Conservation (phyloP, 2,888 invertebrate genomes). For the Rotaria magnacalcarata region DNA sequence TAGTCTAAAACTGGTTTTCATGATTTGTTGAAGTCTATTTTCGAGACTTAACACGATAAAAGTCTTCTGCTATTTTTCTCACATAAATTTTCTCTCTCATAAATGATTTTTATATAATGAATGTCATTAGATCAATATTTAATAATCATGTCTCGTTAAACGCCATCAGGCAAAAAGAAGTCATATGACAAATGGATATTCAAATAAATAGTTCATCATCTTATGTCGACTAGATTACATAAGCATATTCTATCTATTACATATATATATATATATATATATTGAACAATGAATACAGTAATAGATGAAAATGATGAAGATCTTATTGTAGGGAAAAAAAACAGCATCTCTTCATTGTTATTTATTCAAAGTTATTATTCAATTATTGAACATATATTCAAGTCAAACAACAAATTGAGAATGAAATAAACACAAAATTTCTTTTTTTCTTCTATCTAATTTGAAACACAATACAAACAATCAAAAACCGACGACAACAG, state of each 20-base stretch:
- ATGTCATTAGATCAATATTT: too few relatives aligned
- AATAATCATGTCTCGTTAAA: too few relatives aligned
- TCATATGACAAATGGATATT: neutral
- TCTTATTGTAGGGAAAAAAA: too few relatives aligned
- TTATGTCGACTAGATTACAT: neutral
- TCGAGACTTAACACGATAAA: too few relatives aligned
- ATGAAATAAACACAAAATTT: neutral
- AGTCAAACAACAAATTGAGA: neutral
- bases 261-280: neutral
- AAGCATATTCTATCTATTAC: neutral
- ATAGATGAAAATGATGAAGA: neutral
- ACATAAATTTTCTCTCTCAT: too few relatives aligned
- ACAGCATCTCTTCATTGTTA: neutral
- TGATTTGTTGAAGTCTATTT: too few relatives aligned
- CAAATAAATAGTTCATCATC: neutral
- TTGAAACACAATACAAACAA: slow-evolving; percentile 17
- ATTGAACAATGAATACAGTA: neutral
- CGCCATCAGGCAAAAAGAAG: too few relatives aligned
- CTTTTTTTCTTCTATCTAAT: neutral
- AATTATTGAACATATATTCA: neutral
- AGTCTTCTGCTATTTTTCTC: too few relatives aligned
- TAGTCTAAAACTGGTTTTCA: too few relatives aligned
- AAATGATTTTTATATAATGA: too few relatives aligned
- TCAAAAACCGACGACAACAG: neutral
- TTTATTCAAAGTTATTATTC: neutral